Evolutionary conservation across 2,797 vertebrate species (phyloP).

Genomic region (Propithecus perrieri): DNA sequence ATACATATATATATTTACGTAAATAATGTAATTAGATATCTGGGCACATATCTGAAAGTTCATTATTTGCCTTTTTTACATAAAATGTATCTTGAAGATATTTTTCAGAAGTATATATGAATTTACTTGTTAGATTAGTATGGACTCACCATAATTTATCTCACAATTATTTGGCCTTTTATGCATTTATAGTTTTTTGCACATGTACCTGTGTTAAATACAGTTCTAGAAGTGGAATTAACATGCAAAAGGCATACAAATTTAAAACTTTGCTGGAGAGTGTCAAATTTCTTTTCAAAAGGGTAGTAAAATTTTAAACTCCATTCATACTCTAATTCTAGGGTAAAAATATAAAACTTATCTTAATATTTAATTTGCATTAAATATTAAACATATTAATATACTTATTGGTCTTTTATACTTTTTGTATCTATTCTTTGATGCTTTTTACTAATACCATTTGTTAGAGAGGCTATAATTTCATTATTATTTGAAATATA

Average conservation of each 20-base stretch:
- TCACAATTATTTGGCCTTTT: background rate
- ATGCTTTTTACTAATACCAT: background rate
- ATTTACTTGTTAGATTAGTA: background rate
- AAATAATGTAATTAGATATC: conserved; percentile 5
- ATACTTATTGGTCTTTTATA: background rate
- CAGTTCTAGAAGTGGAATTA: background rate
- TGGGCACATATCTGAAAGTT: background rate
- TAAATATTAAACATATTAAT: background rate
- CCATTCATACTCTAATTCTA: background rate
- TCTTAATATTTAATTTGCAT: background rate
- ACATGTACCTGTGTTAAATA: background rate
- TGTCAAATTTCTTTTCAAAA: background rate
- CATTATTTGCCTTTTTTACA: background rate
- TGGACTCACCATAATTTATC: background rate
- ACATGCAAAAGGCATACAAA: background rate
- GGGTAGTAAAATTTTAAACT: background rate
- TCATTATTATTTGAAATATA: background rate
- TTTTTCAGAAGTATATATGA: background rate
- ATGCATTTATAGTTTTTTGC: background rate
- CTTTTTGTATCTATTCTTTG: background rate
- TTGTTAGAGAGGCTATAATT: background rate
- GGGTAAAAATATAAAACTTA: background rate
- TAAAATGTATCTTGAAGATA: background rate
- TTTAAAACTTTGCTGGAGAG: background rate
- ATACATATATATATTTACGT: background rate